Conservation (phyloP, 2,113 vertebrate genomes). For the Cyrtonyx montezumae region DNA sequence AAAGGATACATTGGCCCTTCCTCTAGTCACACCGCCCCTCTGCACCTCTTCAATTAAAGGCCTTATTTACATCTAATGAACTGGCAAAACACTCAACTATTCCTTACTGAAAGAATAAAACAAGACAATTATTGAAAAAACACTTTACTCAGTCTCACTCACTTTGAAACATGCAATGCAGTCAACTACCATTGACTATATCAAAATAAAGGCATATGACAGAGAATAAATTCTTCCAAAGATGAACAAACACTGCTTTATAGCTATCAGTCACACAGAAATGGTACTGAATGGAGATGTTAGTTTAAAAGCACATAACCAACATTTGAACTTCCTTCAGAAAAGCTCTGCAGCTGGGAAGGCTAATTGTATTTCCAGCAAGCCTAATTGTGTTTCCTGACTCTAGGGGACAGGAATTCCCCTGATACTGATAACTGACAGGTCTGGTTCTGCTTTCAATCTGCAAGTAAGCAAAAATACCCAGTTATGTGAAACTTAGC, state of each 20-base stretch:
- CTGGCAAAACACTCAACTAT: not conserved
- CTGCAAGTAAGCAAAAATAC: not conserved
- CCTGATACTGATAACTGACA: not conserved
- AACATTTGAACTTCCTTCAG: not conserved
- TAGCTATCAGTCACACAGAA: not conserved
- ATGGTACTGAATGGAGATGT: not conserved
- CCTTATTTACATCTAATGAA: not conserved
- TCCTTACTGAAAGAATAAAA: not conserved
- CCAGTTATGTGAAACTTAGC: not conserved
- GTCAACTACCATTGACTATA: not conserved
- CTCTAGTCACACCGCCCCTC: not conserved
- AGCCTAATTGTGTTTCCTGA: not conserved
- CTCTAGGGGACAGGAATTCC: conserved; percentile 4
- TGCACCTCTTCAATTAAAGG: not conserved
- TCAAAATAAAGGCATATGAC: not conserved
- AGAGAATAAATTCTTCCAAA: not conserved
- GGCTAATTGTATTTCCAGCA: conserved; percentile 3
- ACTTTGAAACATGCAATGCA: not conserved
- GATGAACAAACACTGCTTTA: not conserved
- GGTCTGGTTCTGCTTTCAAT: not conserved
- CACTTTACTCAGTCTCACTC: not conserved
- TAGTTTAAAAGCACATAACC: not conserved
- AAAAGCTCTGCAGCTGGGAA: not conserved
- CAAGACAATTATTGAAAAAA: not conserved
- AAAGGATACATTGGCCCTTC: not conserved